Percentiles rank a stretch among this genome's conserved stretches.
phyloP scores from a whole-genome alignment of 2,797 vertebrate species.

The Spondyliosoma cantharus region DNA sequence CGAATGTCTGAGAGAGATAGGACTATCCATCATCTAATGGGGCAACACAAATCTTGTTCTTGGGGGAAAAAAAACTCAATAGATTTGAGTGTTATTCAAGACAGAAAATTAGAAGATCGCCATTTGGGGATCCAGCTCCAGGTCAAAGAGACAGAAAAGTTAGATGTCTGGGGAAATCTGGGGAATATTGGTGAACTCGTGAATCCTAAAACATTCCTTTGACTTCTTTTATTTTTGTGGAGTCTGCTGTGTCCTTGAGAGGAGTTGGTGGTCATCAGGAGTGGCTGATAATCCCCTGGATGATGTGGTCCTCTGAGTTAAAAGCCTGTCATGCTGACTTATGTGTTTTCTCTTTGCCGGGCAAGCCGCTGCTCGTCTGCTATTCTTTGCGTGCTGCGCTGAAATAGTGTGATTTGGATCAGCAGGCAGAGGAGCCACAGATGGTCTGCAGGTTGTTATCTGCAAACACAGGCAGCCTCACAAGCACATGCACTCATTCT shows the following conservation, averaged over 20 bases:
- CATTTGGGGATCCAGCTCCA: slow-evolving; percentile 26
- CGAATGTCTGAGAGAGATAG: slow-evolving; percentile 36
- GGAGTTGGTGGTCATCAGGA: slow-evolving; percentile 30
- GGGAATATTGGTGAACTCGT: not conserved
- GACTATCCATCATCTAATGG: slow-evolving; percentile 11
- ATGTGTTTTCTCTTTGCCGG: slow-evolving; percentile 35
- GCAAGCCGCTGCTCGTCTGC: slow-evolving; percentile 22
- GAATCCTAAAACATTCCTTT: slow-evolving; percentile 1
- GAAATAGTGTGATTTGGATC: slow-evolving; percentile 56
- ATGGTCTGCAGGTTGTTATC: slow-evolving; percentile 65
- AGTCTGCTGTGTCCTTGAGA: slow-evolving; percentile 48
- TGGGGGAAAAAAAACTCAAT: not conserved
- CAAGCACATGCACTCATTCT: slow-evolving; percentile 1
- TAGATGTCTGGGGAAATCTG: slow-evolving; percentile 12
- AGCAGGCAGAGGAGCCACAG: slow-evolving; percentile 56
- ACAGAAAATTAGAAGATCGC: slow-evolving; percentile 3
- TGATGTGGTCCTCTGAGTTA: slow-evolving; percentile 49
- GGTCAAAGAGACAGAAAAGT: slow-evolving; percentile 4
- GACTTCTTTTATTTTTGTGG: slow-evolving; percentile 8
- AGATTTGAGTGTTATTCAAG: slow-evolving; percentile 29
- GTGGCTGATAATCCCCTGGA: slow-evolving; percentile 37
- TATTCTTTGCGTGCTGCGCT: slow-evolving; percentile 12
- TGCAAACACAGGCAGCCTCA: slow-evolving; percentile 56
- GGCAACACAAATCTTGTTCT: slow-evolving; percentile 1
- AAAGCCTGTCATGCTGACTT: slow-evolving; percentile 60